These are phyloP conservation scores for Podarcis lilfordi DNA, from an alignment of 2,797 vertebrate species.

Conservation along the genomic window DNA sequence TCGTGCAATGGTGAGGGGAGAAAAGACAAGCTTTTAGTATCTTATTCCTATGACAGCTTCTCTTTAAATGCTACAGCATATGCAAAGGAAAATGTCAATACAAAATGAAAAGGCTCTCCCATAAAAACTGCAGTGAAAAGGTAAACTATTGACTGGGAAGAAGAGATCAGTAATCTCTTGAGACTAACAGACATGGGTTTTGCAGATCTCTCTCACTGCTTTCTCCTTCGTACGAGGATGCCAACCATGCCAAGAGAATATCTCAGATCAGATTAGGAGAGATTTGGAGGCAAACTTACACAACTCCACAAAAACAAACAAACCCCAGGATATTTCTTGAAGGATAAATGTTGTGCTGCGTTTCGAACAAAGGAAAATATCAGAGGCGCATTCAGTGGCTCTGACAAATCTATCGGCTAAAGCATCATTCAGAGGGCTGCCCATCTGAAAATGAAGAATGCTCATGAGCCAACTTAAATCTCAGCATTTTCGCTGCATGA, in stretches of 20 bases:
- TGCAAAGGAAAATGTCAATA: conserved; percentile 69
- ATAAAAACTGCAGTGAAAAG: conserved; percentile 66
- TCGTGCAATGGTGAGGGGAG: neutral
- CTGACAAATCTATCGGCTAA: rapidly evolving
- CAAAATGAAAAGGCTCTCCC: conserved; percentile 75
- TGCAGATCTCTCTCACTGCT: conserved; percentile 61
- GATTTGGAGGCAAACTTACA: conserved; percentile 66
- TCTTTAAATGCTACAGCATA: conserved; percentile 60
- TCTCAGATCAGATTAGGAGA: conserved; percentile 67
- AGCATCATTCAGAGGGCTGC: rapidly evolving
- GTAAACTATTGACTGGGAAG: conserved; percentile 71
- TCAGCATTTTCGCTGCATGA: neutral
- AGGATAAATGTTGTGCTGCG: conserved; percentile 65
- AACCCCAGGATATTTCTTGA: conserved; percentile 59
- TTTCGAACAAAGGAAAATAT: conserved; percentile 44
- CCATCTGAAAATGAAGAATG: rapidly evolving
- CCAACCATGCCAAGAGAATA: conserved; percentile 67
- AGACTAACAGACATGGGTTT: conserved; percentile 73
- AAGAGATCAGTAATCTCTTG: conserved; percentile 69
- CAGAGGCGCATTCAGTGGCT: neutral
- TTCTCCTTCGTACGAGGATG: conserved; percentile 56
- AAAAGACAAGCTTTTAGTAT: conserved; percentile 25
- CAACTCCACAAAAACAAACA: conserved; percentile 67
- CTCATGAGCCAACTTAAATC: neutral
- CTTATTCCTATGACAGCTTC: conserved; percentile 68